Conservation (phyloP, 2,113 vertebrate genomes). For the Triplophysa siluroides region DNA sequence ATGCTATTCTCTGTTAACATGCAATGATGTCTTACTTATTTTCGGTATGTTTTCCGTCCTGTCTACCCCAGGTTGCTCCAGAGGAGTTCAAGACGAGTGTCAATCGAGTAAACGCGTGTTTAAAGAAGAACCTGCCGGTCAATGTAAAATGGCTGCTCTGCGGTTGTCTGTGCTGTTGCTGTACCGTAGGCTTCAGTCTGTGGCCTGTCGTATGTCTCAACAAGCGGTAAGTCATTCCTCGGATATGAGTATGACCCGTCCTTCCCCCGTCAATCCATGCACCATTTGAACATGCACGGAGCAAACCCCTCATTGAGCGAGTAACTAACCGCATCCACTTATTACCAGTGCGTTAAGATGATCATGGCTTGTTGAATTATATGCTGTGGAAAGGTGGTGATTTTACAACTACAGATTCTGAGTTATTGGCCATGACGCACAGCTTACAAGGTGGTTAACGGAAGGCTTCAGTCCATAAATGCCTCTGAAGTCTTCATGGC, state of each 20-base stretch:
- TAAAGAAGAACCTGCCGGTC: slow-evolving; percentile 94
- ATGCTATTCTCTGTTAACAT: background rate
- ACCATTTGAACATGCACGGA: slow-evolving; percentile 58
- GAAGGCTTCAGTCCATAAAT: slow-evolving; percentile 70
- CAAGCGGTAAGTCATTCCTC: slow-evolving; percentile 87
- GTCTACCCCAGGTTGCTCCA: slow-evolving; percentile 85
- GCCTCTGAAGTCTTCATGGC: slow-evolving; percentile 50
- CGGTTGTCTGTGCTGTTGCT: slow-evolving; percentile 97
- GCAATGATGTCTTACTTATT: background rate
- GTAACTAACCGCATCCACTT: slow-evolving; percentile 59
- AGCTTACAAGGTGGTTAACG: slow-evolving; percentile 74
- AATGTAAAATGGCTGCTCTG: slow-evolving; percentile 98
- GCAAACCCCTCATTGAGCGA: slow-evolving; percentile 51
- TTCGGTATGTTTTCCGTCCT: background rate
- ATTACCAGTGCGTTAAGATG: slow-evolving; percentile 62
- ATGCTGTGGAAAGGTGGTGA: slow-evolving; percentile 59
- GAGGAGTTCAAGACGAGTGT: slow-evolving; percentile 99
- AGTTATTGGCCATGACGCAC: slow-evolving; percentile 67
- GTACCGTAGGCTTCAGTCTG: slow-evolving; percentile 96
- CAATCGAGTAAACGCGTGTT: slow-evolving; percentile 88
- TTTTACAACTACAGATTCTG: slow-evolving; percentile 48
- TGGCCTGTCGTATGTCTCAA: slow-evolving; percentile 99
- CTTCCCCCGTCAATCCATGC: slow-evolving; percentile 59
- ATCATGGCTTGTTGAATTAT: slow-evolving; percentile 53
- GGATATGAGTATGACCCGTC: slow-evolving; percentile 52